These are phyloP conservation scores for Cyclina sinensis DNA, from an alignment of 1,140 invertebrate species.

Conservation along the genomic window DNA sequence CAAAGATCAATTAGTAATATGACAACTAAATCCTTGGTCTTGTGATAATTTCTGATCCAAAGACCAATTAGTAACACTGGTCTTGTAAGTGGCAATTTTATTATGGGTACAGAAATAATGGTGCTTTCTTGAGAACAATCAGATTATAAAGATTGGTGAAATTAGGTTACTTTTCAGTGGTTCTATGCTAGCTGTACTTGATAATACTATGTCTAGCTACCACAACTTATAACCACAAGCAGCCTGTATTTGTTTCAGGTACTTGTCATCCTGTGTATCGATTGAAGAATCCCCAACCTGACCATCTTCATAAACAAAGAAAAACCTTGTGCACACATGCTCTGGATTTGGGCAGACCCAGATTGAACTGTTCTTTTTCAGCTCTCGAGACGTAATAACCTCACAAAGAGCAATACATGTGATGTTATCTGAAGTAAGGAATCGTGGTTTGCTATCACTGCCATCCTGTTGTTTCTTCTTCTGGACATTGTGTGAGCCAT, in stretches of 20 bases:
- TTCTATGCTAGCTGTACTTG: no score
- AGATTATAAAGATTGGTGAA: no score
- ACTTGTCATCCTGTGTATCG: constrained; percentile 68
- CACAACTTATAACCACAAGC: constrained; percentile 59
- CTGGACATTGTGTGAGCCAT: constrained; percentile 64
- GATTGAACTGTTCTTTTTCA: constrained; percentile 77
- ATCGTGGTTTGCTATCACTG: constrained; percentile 22
- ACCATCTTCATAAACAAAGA: constrained; percentile 82
- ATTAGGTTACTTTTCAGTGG: no score
- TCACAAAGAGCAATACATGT: constrained; percentile 80
- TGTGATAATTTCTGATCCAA: no score
- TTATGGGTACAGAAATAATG: no score
- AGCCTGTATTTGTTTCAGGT: constrained; percentile 51
- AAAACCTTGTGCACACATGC: constrained; percentile 83
- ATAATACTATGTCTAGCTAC: no score
- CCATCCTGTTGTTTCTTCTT: constrained; percentile 5
- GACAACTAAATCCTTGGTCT: no score
- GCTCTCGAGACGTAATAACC: constrained; percentile 75
- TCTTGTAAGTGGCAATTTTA: no score
- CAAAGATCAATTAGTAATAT: no score
- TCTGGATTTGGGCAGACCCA: constrained; percentile 77
- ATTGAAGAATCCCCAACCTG: constrained; percentile 65
- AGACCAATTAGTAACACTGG: no score
- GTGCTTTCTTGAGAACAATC: no score
- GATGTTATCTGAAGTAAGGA: constrained; percentile 71